A percentile compares a stretch with the other conserved stretches of the same genome.
Conservation (phyloP, 2,888 invertebrate species). For the Seira musarum region DNA sequence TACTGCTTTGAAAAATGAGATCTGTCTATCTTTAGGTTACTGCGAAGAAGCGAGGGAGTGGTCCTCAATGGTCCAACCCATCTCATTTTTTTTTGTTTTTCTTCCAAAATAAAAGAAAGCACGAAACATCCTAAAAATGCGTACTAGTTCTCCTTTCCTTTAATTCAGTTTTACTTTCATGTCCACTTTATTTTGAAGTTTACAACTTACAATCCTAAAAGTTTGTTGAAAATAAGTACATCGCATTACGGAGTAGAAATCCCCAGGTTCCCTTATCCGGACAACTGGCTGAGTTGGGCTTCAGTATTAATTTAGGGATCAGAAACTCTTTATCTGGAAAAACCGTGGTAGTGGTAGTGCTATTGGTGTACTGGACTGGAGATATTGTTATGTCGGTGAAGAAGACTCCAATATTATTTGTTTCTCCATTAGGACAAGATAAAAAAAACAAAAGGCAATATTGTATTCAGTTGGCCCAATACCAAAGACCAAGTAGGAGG, state of each 20-base stretch:
- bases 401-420: neutral
- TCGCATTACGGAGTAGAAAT: neutral
- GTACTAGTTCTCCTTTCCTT: neutral
- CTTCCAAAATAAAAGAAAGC: neutral
- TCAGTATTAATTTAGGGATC: neutral
- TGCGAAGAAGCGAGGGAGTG: neutral
- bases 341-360: neutral
- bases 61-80: neutral
- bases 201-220: too few species aligned
- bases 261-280: neutral
- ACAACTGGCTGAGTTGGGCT: too few species aligned
- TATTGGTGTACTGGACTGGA: slow-evolving; percentile 8
- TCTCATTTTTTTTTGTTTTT: neutral
- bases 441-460: neutral
- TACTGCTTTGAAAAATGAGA: too few species aligned
- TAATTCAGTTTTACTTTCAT: slow-evolving; percentile 27
- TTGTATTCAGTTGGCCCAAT: too few species aligned
- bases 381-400: neutral
- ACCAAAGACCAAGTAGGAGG: too few species aligned
- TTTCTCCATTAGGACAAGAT: slow-evolving; percentile 24
- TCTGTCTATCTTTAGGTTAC: neutral
- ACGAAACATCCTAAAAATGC: neutral
- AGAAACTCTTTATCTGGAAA: neutral
- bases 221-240: neutral
- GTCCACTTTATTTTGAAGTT: slow-evolving; percentile 51